Percentiles rank a stretch among this genome's conserved stretches.
Evolutionary conservation across 2,888 invertebrate genomes (phyloP).

Genomic region (Chloroclysta siterata): DNA sequence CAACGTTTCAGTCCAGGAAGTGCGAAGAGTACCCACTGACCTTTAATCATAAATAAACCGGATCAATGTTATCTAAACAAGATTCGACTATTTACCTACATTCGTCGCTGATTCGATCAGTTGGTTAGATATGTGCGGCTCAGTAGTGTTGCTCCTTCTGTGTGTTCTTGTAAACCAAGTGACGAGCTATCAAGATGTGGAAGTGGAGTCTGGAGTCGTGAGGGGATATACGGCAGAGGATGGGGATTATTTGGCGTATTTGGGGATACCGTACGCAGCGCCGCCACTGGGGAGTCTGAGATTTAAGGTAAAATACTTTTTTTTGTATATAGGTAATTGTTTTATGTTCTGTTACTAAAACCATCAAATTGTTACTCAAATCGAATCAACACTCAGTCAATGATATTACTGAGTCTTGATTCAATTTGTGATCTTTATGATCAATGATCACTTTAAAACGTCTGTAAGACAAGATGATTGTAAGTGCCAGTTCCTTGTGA

Average conservation of each 20-base stretch:
- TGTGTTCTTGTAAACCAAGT: constrained; percentile 27
- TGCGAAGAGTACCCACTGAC: constrained; percentile 1
- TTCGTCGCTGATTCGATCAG: constrained; percentile 4
- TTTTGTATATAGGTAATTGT: no score
- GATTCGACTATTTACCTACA: background rate
- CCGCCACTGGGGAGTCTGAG: constrained; percentile 46
- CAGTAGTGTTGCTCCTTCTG: constrained; percentile 7
- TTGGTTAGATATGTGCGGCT: constrained; percentile 14
- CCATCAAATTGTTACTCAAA: no score
- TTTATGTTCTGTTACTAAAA: no score
- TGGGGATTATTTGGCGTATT: constrained; percentile 49
- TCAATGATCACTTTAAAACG: no score
- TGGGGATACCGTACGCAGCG: constrained; percentile 55
- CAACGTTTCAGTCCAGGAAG: background rate
- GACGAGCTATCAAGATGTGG: constrained; percentile 38
- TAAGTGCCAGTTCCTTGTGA: no score
- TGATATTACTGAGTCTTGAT: no score
- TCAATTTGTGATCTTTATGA: no score
- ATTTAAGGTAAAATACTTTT: constrained; percentile 45
- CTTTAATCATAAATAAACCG: constrained; percentile 17
- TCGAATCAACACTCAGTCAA: no score
- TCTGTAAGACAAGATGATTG: no score
- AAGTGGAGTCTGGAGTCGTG: constrained; percentile 42
- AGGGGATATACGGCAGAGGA: constrained; percentile 45
- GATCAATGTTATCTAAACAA: constrained; percentile 10